These are phyloP conservation scores for Odontamblyopus rebecca DNA, from an alignment of 2,797 vertebrate species.

Conservation along the genomic window DNA sequence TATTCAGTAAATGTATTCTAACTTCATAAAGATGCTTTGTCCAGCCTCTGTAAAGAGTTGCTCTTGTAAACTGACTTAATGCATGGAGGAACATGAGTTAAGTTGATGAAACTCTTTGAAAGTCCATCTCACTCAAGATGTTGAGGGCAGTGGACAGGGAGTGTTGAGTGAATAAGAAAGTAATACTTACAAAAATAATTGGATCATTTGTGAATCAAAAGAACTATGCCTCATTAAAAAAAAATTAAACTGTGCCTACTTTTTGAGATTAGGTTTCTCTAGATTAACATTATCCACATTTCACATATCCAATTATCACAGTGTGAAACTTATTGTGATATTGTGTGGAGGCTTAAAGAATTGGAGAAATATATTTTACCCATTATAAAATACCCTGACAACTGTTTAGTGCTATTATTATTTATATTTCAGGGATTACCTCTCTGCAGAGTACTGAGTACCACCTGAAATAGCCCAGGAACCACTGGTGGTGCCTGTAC, in stretches of 20 bases:
- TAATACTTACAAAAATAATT: neutral
- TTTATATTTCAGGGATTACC: neutral
- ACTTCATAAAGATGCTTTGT: neutral
- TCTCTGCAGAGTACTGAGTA: neutral
- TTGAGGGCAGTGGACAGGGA: constrained; percentile 26
- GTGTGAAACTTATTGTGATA: neutral
- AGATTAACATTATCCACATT: neutral
- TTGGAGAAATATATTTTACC: neutral
- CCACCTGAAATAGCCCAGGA: neutral
- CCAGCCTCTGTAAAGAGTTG: constrained; percentile 8
- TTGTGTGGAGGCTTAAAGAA: too few relatives aligned
- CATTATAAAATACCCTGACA: neutral
- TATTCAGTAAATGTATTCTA: neutral
- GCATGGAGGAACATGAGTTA: constrained; percentile 22
- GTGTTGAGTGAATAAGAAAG: constrained; percentile 28
- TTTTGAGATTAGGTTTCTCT: neutral
- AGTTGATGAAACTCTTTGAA: constrained; percentile 60
- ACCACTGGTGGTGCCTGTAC: neutral
- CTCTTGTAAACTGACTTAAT: constrained; percentile 19
- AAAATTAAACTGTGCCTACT: too few relatives aligned
- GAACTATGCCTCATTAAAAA: neutral
- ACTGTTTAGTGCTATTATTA: neutral
- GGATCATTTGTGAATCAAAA: neutral
- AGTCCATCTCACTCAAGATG: constrained; percentile 36
- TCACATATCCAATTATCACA: neutral